Evolutionary conservation across 2,113 vertebrate species (phyloP), one percentile per base, ranked within the genome.

Genomic region (Motacilla tschutschensis): DNA sequence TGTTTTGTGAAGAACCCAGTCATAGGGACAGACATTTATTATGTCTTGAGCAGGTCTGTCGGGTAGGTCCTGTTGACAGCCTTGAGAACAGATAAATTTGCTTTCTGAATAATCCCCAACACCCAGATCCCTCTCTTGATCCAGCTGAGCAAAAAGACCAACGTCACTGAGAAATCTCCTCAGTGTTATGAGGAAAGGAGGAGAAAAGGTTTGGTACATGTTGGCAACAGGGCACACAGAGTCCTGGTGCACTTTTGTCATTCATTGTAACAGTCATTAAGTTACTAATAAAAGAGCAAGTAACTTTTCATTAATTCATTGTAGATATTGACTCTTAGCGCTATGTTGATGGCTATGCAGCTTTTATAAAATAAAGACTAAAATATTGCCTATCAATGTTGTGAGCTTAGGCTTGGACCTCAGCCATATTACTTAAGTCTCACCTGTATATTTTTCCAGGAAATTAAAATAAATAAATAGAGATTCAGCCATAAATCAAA

Each of bases 221-320:
- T 8, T 53, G 25, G 13, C 15, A 76, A 53, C 6, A 26, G 12
- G 17, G 28, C 31, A 57, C 31, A 17, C 0, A 2, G 64, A 67
- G 11, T 59, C 36, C 11, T 24, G 3, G 7, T 51, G 7, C 21
- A 40, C 17, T 59, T 86, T 47, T 41, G 9, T 7, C 33, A 5
- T 35, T 83, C 12, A 17, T 17, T 66, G 5, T 20, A 58, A 48
- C n/a, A 59, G 12, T 24, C 14, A 17, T 57, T 24, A 54, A 36
- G 2, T 58, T 29, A 29, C 0, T 4, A 74, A 65, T 36, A 13
- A 38, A 73, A 69, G 1, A 36, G 1, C 38, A 8, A 35, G 1
- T 41, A 9, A 46, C 5, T 48, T 62, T 18, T 33, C 33, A 33
- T 33, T 33, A 33, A 33, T 19, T 87, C 28, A 33, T 12, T 44